phyloP scores from a whole-genome alignment of 2,888 invertebrate genomes.

The Crematogaster levior region DNA sequence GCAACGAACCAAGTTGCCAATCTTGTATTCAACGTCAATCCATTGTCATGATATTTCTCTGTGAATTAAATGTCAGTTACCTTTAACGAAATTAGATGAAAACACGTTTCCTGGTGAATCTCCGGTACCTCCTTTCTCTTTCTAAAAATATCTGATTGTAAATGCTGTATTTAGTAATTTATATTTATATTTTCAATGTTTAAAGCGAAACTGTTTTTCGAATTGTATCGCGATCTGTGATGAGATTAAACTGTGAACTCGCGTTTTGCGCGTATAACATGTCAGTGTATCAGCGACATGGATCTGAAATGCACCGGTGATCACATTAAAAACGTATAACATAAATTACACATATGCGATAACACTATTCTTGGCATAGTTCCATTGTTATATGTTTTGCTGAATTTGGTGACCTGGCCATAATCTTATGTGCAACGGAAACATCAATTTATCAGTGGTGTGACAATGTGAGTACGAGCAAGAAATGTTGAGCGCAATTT shows the following conservation, averaged over 20 bases:
- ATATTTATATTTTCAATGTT: conserved; percentile 13
- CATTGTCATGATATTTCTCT: conserved; percentile 11
- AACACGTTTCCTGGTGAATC: neutral
- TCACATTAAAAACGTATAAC: conserved; percentile 35
- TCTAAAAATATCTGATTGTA: neutral
- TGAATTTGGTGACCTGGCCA: conserved; percentile 4
- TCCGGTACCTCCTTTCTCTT: neutral
- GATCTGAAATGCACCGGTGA: conserved; percentile 27
- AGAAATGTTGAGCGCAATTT: conserved; percentile 62
- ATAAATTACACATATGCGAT: conserved; percentile 25
- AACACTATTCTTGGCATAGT: conserved; percentile 11
- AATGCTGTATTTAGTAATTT: neutral
- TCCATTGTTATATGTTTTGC: conserved; percentile 23
- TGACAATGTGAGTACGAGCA: conserved; percentile 33
- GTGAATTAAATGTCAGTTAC: conserved; percentile 13
- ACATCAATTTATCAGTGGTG: conserved; percentile 4
- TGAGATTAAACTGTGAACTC: conserved; percentile 35
- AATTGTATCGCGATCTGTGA: conserved; percentile 16
- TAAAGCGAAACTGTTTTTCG: conserved; percentile 11
- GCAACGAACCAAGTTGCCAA: conserved; percentile 22
- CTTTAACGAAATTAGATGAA: conserved; percentile 24
- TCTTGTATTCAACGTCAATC: neutral
- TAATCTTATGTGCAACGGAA: conserved; percentile 27
- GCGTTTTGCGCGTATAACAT: conserved; percentile 16
- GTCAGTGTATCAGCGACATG: conserved; percentile 8